A percentile compares a stretch with the other conserved stretches of the same genome.
phyloP scores from a whole-genome alignment of 2,797 vertebrate genomes.

The Sebastiscus albofasciatus region DNA sequence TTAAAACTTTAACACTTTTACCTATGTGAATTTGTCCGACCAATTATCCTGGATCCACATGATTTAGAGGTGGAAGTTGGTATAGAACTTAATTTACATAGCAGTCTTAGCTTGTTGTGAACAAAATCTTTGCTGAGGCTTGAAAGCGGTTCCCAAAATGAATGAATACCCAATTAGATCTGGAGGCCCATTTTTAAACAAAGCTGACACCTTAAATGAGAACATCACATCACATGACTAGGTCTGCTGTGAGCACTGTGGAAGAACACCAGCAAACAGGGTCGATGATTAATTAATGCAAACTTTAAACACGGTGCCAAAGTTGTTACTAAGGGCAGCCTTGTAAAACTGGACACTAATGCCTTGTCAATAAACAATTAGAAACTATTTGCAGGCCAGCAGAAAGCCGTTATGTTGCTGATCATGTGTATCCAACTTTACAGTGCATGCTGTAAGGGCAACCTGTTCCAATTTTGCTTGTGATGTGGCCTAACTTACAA shows the following conservation, averaged over 20 bases:
- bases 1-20: background rate
- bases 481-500: background rate
- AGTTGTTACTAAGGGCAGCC: background rate
- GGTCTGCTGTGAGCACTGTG: conserved; percentile 2
- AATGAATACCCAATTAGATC: background rate
- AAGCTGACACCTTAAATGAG: conserved; percentile 3
- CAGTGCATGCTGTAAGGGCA: background rate
- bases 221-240: background rate
- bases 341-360: conserved; percentile 28
- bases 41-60: background rate
- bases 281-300: conserved; percentile 38
- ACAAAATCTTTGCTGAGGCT: background rate
- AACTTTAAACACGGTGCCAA: conserved; percentile 35
- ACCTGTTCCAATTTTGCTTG: background rate
- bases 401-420: conserved; percentile 12
- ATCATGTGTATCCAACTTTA: conserved; percentile 1
- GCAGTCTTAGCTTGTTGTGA: background rate
- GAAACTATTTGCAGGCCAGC: conserved; percentile 24
- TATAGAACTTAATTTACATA: background rate
- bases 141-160: background rate
- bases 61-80: background rate
- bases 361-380: conserved; percentile 49
- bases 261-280: background rate
- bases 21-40: background rate
- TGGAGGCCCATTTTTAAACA: background rate